Conservation (phyloP, 1,140 invertebrate species). For the Eulimnadia texana region DNA sequence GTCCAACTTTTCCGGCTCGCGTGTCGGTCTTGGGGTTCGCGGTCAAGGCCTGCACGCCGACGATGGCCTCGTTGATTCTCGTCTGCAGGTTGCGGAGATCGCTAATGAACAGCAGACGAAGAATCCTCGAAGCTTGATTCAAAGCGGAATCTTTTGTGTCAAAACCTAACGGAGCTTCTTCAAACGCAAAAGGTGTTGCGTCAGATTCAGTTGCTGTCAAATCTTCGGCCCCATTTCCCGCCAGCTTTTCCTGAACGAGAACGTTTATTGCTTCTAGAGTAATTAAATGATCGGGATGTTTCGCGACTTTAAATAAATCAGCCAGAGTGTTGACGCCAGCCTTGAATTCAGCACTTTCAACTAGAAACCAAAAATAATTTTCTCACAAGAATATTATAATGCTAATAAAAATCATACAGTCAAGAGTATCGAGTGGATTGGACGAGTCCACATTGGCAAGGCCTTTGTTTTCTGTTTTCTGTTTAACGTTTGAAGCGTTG, state of each 20-base stretch:
- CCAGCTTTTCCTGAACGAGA: slow-evolving; percentile 45
- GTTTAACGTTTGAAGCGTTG: slow-evolving; percentile 31
- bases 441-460: slow-evolving; percentile 44
- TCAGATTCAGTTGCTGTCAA: background rate
- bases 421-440: slow-evolving; percentile 67
- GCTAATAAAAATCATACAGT: slow-evolving; percentile 47
- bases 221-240: background rate
- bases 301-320: slow-evolving; percentile 57
- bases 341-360: slow-evolving; percentile 66
- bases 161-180: slow-evolving; percentile 49
- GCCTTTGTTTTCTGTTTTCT: slow-evolving; percentile 50
- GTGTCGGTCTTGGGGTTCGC: slow-evolving; percentile 96
- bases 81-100: slow-evolving; percentile 84
- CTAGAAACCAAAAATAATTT: slow-evolving; percentile 36
- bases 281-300: slow-evolving; percentile 64
- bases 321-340: slow-evolving; percentile 58
- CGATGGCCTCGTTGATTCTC: slow-evolving; percentile 84
- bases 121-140: slow-evolving; percentile 62
- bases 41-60: slow-evolving; percentile 77
- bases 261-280: slow-evolving; percentile 58
- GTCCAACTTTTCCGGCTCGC: slow-evolving; percentile 80
- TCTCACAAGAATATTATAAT: background rate
- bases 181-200: slow-evolving; percentile 44
- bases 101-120: slow-evolving; percentile 78
- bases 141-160: slow-evolving; percentile 50